phyloP scores from a whole-genome alignment of 2,113 vertebrate genomes.

The Anthoscopus minutus region DNA sequence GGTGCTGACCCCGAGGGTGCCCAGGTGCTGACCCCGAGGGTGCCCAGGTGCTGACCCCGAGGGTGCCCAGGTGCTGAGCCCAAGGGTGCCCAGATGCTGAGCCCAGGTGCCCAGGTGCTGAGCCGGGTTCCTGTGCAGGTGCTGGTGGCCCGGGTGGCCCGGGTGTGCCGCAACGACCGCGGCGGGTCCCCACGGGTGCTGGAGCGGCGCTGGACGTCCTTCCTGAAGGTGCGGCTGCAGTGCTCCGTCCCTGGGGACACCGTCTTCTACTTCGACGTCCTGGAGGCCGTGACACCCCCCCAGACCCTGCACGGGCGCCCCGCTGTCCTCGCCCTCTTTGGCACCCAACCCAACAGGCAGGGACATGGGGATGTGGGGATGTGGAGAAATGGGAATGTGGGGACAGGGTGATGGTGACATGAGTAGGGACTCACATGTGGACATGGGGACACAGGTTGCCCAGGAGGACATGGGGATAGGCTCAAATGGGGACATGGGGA shows the following conservation, averaged over 20 bases:
- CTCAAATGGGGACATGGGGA: neutral
- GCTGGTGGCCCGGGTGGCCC: slow-evolving; percentile 88
- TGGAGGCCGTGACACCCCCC: slow-evolving; percentile 83
- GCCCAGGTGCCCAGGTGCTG: neutral
- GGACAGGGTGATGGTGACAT: too few species aligned
- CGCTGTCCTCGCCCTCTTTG: slow-evolving; percentile 86
- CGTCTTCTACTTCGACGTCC: slow-evolving; percentile 91
- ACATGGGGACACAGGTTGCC: neutral
- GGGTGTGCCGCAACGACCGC: slow-evolving; percentile 93
- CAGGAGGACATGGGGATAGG: neutral
- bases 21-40: neutral
- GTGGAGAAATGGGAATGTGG: accelerated
- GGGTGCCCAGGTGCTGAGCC: neutral
- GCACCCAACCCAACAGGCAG: slow-evolving; percentile 92
- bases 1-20: neutral
- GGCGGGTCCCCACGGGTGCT: slow-evolving; percentile 89
- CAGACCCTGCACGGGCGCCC: slow-evolving; percentile 79
- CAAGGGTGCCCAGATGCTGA: too few species aligned
- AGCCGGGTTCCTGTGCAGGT: slow-evolving; percentile 66
- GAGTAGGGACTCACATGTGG: neutral
- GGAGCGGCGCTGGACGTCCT: slow-evolving; percentile 95
- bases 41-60: neutral
- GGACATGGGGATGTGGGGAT: neutral
- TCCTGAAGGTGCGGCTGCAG: slow-evolving; percentile 91
- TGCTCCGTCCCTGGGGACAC: slow-evolving; percentile 89